Conservation (phyloP, 2,797 vertebrate genomes). For the Alouatta caraya region DNA sequence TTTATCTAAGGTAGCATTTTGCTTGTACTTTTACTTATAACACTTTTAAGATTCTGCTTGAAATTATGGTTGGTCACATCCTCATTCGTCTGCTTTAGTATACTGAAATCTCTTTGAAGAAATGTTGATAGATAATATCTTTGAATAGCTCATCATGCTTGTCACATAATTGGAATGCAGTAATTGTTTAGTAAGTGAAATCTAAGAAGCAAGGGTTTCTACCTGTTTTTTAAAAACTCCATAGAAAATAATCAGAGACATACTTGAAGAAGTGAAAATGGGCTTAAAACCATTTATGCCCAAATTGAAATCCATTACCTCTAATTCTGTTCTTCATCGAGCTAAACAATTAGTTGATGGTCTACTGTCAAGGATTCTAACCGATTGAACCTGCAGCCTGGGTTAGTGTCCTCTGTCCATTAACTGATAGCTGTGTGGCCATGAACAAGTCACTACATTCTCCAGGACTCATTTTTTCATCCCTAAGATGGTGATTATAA, state of each 20-base stretch:
- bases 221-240: neutral
- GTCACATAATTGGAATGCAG: neutral
- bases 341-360: neutral
- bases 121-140: neutral
- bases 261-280: neutral
- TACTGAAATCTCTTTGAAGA: neutral
- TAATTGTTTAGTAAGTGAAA: neutral
- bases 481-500: neutral
- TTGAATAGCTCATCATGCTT: neutral
- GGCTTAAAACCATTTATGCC: neutral
- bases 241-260: slow-evolving; percentile 28
- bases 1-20: slow-evolving; percentile 24
- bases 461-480: neutral
- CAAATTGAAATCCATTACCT: neutral
- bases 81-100: neutral
- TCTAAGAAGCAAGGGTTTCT: neutral
- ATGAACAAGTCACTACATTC: neutral
- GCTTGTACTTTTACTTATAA: slow-evolving; percentile 2
- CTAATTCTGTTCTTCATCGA: neutral
- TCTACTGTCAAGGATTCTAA: neutral
- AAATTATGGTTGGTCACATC: neutral
- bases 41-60: neutral
- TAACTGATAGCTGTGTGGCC: neutral
- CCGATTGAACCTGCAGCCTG: neutral
- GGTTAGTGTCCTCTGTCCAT: neutral